Conservation (phyloP, 2,113 vertebrate species). For the Atherinomorus stipes region DNA sequence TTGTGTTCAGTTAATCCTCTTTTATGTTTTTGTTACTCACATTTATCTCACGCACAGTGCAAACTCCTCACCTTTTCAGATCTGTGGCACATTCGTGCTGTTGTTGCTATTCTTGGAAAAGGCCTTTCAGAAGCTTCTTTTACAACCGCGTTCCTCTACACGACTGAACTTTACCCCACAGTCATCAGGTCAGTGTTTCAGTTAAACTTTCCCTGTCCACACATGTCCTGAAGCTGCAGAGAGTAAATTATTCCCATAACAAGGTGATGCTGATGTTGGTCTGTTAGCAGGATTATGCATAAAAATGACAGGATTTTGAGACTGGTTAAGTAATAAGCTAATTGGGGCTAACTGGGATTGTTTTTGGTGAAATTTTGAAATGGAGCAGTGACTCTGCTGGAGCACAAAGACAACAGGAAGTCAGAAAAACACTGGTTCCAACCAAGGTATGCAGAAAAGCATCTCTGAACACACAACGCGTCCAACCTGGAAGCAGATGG, state of each 20-base stretch:
- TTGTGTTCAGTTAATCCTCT: too few species aligned
- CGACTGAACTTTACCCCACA: constrained; percentile 88
- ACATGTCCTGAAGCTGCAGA: not conserved
- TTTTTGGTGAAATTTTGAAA: too few species aligned
- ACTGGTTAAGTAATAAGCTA: too few species aligned
- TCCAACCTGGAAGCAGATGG: too few species aligned
- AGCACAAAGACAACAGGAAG: too few species aligned
- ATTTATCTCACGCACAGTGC: not conserved
- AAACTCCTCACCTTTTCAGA: fast-evolving
- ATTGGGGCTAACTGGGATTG: too few species aligned
- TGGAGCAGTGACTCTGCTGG: too few species aligned
- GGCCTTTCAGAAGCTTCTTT: constrained; percentile 87
- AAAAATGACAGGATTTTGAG: too few species aligned
- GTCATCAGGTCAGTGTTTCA: constrained; percentile 83
- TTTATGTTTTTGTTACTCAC: not conserved
- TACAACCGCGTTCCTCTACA: constrained; percentile 84
- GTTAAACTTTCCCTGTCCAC: not conserved
- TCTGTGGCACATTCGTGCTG: constrained; percentile 67
- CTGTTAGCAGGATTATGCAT: not conserved
- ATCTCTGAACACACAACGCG: too few species aligned
- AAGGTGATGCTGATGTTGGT: not conserved
- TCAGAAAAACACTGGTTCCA: too few species aligned
- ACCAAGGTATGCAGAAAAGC: too few species aligned
- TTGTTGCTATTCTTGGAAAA: constrained; percentile 83
- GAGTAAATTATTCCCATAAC: too few species aligned